Evolutionary conservation across 2,888 invertebrate genomes (phyloP).

Genomic region (Troglohyphantes excavatus): DNA sequence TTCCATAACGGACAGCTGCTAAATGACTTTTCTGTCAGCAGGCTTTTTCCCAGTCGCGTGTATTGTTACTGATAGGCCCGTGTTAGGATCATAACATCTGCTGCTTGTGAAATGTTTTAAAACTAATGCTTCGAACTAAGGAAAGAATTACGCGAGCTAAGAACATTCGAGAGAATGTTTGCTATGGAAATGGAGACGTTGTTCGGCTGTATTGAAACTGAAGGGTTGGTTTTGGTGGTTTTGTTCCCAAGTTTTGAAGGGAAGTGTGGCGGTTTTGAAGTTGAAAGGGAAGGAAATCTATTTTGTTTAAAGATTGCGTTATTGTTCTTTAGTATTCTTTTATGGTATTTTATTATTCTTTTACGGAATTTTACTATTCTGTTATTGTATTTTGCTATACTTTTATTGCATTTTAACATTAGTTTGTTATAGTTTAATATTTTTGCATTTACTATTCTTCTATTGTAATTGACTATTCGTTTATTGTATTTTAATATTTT

Average conservation of each 20-base stretch:
- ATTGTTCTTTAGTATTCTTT: too few species aligned
- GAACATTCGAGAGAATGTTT: slow-evolving; percentile 30
- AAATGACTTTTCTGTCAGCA: slow-evolving; percentile 62
- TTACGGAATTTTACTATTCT: too few species aligned
- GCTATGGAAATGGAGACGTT: slow-evolving; percentile 22
- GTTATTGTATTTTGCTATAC: too few species aligned
- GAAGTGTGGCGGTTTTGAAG: too few species aligned
- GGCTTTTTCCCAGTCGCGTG: neutral
- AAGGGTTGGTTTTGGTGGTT: slow-evolving; percentile 13
- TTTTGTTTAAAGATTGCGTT: too few species aligned
- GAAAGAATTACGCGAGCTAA: neutral
- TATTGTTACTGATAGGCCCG: slow-evolving; percentile 48
- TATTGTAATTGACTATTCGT: too few species aligned
- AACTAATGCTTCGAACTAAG: slow-evolving; percentile 44
- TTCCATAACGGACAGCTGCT: slow-evolving; percentile 33
- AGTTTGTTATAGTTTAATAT: too few species aligned
- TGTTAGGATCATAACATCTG: slow-evolving; percentile 54
- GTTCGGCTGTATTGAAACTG: neutral
- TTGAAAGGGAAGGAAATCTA: too few species aligned
- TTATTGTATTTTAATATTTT: too few species aligned
- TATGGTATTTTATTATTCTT: too few species aligned
- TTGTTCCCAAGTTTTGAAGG: neutral
- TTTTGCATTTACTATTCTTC: too few species aligned
- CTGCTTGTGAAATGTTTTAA: slow-evolving; percentile 46
- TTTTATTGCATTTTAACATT: too few species aligned